Conservation (phyloP, 2,113 vertebrate species). For the Pampusana beccarii region DNA sequence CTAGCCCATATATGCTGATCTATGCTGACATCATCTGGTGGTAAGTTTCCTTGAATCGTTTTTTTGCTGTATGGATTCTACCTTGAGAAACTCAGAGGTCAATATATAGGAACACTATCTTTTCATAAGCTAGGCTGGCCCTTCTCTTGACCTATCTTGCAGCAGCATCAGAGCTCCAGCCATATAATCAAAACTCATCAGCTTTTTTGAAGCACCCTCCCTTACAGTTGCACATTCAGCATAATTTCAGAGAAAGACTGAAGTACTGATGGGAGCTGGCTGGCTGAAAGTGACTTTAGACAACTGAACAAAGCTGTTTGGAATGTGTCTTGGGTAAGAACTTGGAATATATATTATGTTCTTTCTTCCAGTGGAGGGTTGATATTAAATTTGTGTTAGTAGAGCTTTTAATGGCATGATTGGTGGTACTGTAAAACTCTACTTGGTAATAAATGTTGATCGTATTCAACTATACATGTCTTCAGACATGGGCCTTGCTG, state of each 20-base stretch:
- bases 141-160: background rate
- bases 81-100: background rate
- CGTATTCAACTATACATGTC: background rate
- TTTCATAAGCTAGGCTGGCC: background rate
- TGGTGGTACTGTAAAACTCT: background rate
- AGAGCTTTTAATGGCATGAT: background rate
- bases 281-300: background rate
- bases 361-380: background rate
- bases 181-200: background rate
- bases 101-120: background rate
- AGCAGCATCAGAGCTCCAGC: background rate
- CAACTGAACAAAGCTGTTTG: background rate
- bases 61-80: background rate
- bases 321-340: background rate
- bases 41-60: background rate
- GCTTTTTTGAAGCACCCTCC: background rate
- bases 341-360: background rate
- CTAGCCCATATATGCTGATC: background rate
- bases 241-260: background rate
- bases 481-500: background rate
- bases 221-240: background rate
- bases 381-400: background rate
- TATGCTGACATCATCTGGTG: background rate
- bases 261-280: background rate
- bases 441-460: background rate